Evolutionary conservation across 1,140 invertebrate species (phyloP).

Genomic region (Zaprionus vittiger): DNA sequence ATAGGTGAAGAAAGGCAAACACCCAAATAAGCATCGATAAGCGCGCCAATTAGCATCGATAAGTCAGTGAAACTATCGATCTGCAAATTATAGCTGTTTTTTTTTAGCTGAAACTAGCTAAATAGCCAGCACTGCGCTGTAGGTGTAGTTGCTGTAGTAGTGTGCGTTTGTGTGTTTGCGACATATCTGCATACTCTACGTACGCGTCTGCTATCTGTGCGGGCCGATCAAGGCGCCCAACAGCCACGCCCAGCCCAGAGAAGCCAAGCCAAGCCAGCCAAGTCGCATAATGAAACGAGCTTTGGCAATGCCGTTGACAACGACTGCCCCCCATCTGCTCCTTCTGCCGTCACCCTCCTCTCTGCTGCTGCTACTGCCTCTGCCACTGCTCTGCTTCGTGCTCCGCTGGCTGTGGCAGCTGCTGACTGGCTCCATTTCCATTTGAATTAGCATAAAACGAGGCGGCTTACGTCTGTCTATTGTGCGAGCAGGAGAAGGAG

Average conservation of each 20-base stretch:
- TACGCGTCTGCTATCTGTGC: slow-evolving; percentile 57
- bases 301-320: slow-evolving; percentile 59
- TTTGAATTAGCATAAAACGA: slow-evolving; percentile 82
- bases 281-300: slow-evolving; percentile 70
- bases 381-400: not conserved
- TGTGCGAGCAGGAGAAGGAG: slow-evolving; percentile 35
- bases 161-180: not conserved
- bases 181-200: slow-evolving; percentile 61
- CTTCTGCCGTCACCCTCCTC: not conserved
- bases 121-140: not conserved
- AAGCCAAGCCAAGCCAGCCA: slow-evolving; percentile 13
- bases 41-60: not conserved
- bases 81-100: not conserved
- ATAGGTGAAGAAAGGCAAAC: not conserved
- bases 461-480: slow-evolving; percentile 81
- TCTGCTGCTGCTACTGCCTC: not conserved
- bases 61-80: not conserved
- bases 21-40: not conserved
- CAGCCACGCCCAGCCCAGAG: slow-evolving; percentile 40
- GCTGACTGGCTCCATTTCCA: slow-evolving; percentile 81
- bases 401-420: slow-evolving; percentile 61
- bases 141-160: not conserved
- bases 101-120: not conserved
- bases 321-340: slow-evolving; percentile 23
- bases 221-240: slow-evolving; percentile 64